Base-by-base conservation (phyloP, 2,797 vertebrate genomes). In the Columba guinea region DNA sequence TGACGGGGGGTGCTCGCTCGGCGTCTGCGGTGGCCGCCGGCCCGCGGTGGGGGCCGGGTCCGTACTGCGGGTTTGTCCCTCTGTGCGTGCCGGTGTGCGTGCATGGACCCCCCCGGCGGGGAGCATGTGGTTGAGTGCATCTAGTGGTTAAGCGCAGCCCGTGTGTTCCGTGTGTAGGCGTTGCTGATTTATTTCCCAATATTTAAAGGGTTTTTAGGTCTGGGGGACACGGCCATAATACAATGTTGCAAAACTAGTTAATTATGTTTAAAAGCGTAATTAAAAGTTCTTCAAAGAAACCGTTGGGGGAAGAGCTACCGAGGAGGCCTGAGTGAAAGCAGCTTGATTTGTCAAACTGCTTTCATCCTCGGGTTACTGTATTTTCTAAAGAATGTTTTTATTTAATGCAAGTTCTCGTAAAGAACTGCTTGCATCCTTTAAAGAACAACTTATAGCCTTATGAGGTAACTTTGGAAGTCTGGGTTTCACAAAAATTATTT, bases 31-130 rank as follows among this genome's bases (percentile, higher is more conserved):
- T 19, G 30, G 14, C 41, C 15, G 5, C 22, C 8, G 48, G 26
- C 11, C 17, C 13, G 27, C 39, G 39, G 39, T 39, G 39, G 13
- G 39, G 39, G 39, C 39, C 39, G 39, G 15, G 27, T 46, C 9
- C 44, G 44, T 46, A 20, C 44, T 46, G 11, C 11, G 14, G 24
- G 14, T 24, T 4, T 14, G 32, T 23, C 21, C 34, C 18, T 22
- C 26, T 3, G 35, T 2, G 34, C 4, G 24, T 1, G 82, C 21
- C 1, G 3, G 3, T 3, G 35, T 3, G 34, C 4, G 21, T 1
- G 82, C 21, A 1, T 3, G 3, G 83, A 20, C 9, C 9, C 21
- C 21, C 19, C 17, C 11, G 2, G 37, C 11, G 32, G 37, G 52
- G 10, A 68, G 28, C 24, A 1, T 5, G n/a, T 20, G 44, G 44